Evolutionary conservation across 2,113 vertebrate species (phyloP).

Genomic region (Erythrolamprus reginae): DNA sequence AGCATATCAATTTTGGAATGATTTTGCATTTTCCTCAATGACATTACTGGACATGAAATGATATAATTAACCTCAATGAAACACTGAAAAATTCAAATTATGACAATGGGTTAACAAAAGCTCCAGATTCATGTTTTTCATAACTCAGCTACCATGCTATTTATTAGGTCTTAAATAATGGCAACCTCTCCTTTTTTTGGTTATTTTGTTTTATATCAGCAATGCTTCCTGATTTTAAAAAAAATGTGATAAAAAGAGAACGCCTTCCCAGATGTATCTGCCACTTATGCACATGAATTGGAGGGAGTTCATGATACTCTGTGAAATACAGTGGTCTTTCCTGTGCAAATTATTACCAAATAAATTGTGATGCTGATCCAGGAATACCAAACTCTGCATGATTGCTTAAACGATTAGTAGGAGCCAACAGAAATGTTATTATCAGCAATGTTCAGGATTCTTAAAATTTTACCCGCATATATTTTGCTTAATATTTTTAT

Average conservation of each 20-base stretch:
- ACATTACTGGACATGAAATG: not conserved
- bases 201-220: conserved; percentile 31
- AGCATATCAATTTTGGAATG: conserved; percentile 16
- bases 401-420: not conserved
- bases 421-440: conserved; percentile 3
- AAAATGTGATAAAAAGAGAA: not conserved
- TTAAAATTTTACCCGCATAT: not conserved
- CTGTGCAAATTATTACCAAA: conserved; percentile 24
- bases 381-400: not conserved
- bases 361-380: not conserved
- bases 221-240: not conserved
- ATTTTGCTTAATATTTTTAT: not conserved
- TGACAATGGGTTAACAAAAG: conserved; percentile 31
- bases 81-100: conserved; percentile 20
- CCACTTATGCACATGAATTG: not conserved
- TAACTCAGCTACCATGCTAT: conserved; percentile 41
- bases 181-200: conserved; percentile 24
- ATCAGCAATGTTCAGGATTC: not conserved
- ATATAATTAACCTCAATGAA: not conserved
- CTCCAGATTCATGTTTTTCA: conserved; percentile 26
- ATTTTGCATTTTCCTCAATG: conserved; percentile 12
- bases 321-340: conserved; percentile 3
- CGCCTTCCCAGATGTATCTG: conserved; percentile 19
- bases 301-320: conserved; percentile 19
- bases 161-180: conserved; percentile 50